Base-by-base conservation (phyloP, 92 coral and sea anemone genomes). In the Porites rus region DNA sequence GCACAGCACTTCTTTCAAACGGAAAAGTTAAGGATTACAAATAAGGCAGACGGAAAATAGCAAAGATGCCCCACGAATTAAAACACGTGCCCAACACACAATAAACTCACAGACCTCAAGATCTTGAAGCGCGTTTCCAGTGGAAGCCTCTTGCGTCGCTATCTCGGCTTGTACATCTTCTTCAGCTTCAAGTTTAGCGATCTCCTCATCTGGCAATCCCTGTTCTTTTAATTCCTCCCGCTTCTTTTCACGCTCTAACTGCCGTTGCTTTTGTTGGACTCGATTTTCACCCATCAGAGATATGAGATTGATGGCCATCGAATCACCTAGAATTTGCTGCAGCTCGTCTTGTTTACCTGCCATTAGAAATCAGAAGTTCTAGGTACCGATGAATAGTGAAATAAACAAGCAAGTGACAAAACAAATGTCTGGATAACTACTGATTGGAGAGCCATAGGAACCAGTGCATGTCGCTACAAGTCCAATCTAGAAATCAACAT, bases 281-380 rank as follows among this genome's bases (percentile, higher is more conserved):
- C 96, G 90, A 69, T 92, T 93, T 76, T 95, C 97, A 19, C 96
- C 97, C 98, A 97, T 93, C 28, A 97, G 78, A 7, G 92, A 88
- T 51, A 88, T 75, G 58, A 97, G 86, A 80, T 93, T 95, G n/a
- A 92, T 87, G 20, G 88, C 90, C 21, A 89, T 72, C 21, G 94
- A 87, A 13, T 93, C 97, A 2, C 99, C 99, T 28, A 97, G 87
- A 24, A 97, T 74, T 71, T 94, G 90, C 13, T 97, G 94, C 17
- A 97, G 89, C 53, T 97, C 99, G 79, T 95, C 98, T 58, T 93
- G 82, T 80, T 97, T 95, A 7, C 96, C 99, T 97, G 72, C 52
- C 51, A 31, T 38, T 18, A 84, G 52, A 22, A 43, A 21, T 16
- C 21, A n/a, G 54, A 3, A 24, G 21, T 12, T 38, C 46, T 38